phyloP scores from a whole-genome alignment of 2,888 invertebrate species.

The Coenonympha glycerion region DNA sequence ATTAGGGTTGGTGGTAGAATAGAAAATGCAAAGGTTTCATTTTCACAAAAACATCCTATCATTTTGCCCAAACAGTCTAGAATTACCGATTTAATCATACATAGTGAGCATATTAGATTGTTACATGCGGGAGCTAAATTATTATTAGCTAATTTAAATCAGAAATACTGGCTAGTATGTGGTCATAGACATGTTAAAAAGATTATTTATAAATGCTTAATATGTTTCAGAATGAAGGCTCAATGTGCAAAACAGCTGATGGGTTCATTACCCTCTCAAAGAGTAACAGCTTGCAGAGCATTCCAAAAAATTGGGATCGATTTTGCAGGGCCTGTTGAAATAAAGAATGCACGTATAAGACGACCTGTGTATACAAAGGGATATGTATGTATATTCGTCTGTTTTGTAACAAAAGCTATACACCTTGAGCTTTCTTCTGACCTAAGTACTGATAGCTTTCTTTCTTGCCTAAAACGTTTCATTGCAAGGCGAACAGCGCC shows the following conservation, averaged over 20 bases:
- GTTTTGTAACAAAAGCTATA: slow-evolving; percentile 23
- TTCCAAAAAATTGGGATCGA: slow-evolving; percentile 19
- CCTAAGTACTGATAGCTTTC: neutral
- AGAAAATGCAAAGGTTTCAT: slow-evolving; percentile 19
- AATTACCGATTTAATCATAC: slow-evolving; percentile 24
- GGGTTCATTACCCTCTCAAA: slow-evolving; percentile 10
- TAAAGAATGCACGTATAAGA: slow-evolving; percentile 16
- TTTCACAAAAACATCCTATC: slow-evolving; percentile 21
- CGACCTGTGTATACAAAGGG: slow-evolving; percentile 16
- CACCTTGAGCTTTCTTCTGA: slow-evolving; percentile 23
- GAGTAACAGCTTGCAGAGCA: slow-evolving; percentile 6
- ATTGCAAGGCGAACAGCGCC: neutral
- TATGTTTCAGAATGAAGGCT: slow-evolving; percentile 15
- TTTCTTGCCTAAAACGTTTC: neutral
- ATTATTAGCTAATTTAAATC: neutral
- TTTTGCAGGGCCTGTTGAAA: slow-evolving; percentile 19
- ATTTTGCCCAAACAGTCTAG: slow-evolving; percentile 21
- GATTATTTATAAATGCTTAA: slow-evolving; percentile 10
- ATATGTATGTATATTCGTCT: slow-evolving; percentile 22
- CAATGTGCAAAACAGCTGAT: slow-evolving; percentile 11
- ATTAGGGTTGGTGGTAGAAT: slow-evolving; percentile 27
- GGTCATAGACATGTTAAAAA: slow-evolving; percentile 18
- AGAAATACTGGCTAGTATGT: slow-evolving; percentile 15
- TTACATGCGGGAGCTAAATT: slow-evolving; percentile 16
- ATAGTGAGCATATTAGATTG: slow-evolving; percentile 8